A percentile compares a stretch with the other conserved stretches of the same genome.
These are phyloP conservation scores for Scaptomyza flava DNA, from an alignment of 2,888 invertebrate species.

Conservation along the genomic window DNA sequence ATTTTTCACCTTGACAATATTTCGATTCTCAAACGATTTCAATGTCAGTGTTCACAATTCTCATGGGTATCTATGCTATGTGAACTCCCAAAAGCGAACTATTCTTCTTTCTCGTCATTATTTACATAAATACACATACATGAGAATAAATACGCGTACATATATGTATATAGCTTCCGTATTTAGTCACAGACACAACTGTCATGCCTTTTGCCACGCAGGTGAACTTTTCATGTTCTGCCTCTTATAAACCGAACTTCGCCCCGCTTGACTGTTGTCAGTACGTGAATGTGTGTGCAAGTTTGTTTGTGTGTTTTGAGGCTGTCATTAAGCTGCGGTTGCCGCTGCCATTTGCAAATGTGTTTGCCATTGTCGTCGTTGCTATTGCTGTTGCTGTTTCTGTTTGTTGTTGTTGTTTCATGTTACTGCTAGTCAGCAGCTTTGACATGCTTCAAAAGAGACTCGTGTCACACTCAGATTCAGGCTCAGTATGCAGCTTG, in stretches of 20 bases:
- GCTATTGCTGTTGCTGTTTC: conserved; percentile 22
- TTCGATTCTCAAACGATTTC: neutral
- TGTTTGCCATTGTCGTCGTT: conserved; percentile 67
- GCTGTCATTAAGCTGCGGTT: conserved; percentile 77
- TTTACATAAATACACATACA: conserved; percentile 23
- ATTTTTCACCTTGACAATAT: neutral
- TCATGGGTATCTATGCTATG: conserved; percentile 9
- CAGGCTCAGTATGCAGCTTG: conserved; percentile 23
- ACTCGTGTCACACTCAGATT: conserved; percentile 63
- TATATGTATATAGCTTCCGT: conserved; percentile 7
- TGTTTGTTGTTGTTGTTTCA: conserved; percentile 40
- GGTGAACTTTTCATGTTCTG: conserved; percentile 67
- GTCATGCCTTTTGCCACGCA: conserved; percentile 61
- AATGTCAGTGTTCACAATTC: neutral
- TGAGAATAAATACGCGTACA: conserved; percentile 20
- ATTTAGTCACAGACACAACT: conserved; percentile 45
- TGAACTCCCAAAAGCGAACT: neutral
- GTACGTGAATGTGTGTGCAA: neutral
- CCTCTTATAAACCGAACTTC: conserved; percentile 6
- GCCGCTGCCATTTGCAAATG: conserved; percentile 77
- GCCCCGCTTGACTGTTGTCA: neutral
- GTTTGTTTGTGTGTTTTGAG: conserved; percentile 40
- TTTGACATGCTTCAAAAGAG: conserved; percentile 71
- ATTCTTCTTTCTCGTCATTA: conserved; percentile 41
- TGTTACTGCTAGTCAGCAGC: conserved; percentile 60